Base-by-base conservation (phyloP, 2,888 invertebrate genomes). In the Cantharis flavilabris region DNA sequence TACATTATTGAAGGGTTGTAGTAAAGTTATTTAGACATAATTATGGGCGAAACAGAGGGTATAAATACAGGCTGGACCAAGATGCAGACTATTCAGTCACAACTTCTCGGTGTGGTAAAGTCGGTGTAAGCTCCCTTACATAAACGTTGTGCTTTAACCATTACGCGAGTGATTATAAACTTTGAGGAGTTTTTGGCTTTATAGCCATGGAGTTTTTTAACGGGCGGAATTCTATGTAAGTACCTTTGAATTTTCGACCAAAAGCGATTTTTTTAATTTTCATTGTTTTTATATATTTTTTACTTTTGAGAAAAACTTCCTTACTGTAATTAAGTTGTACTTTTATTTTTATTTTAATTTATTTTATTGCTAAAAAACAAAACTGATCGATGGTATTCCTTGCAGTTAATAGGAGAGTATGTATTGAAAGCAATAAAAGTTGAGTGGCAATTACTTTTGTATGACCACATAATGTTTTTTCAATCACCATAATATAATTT, bases 1-100 rank as follows among this genome's bases (percentile, higher is more conserved):
- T 64, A n/a, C 16, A 64, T 18, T 64, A 64, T 64, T 18, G 18
- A 20, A 64, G 64, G 64, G 64, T 64, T 64, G 64, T 18, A 11
- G 18, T 20, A n/a, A n/a, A 49, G 49, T n/a, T 49, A 49, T 49
- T n/a, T n/a, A 9, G 49, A 2, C 49, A 67, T 49, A 70, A 70
- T 62, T 62, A 62, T 14, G 71, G 73, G 73, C 70, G 73, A 76
- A 76, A 76, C 76, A 71, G 74, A 78, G 78, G 78, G 78, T 78
- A 78, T 78, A 78, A 78, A 78, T 78, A 74, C 76, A 76, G 71
- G 76, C 76, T 73, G 76, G 69, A 78, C 73, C 71, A 73, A 72
- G 78, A 73, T 71, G 71, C 73, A 73, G 78, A 63, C 65, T 78
- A 78, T 78, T 78, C 78, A 71, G 70, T 70, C 78, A 73, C 75